Evolutionary conservation across 2,797 vertebrate species (phyloP).

Genomic region (Parambassis ranga): DNA sequence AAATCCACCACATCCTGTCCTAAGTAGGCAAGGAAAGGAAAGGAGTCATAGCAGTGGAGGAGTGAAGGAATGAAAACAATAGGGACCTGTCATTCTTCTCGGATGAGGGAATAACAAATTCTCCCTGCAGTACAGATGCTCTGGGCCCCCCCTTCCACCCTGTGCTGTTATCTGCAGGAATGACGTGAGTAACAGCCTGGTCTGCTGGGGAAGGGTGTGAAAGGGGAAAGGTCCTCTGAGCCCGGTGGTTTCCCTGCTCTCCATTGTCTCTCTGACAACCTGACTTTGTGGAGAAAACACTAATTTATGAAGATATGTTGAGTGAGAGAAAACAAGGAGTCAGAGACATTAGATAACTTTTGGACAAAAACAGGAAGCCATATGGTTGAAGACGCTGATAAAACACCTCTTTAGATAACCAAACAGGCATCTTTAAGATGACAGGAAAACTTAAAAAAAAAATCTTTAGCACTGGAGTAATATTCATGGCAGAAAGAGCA

Average conservation of each 20-base stretch:
- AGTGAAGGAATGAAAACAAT: conserved; percentile 77
- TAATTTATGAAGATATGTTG: conserved; percentile 69
- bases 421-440: conserved; percentile 2
- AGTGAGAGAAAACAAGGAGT: conserved; percentile 56
- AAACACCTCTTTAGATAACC: conserved; percentile 48
- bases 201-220: conserved; percentile 63
- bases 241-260: conserved; percentile 73
- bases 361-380: conserved; percentile 74
- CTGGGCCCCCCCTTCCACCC: conserved; percentile 45
- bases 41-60: conserved; percentile 65
- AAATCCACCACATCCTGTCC: conserved; percentile 64
- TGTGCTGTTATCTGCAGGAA: conserved; percentile 45
- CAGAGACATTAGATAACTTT: conserved; percentile 38
- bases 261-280: conserved; percentile 78
- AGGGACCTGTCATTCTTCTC: conserved; percentile 77
- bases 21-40: conserved; percentile 60
- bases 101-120: conserved; percentile 76
- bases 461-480: not conserved
- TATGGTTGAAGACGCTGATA: conserved; percentile 25
- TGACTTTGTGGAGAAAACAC: conserved; percentile 62
- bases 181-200: conserved; percentile 69
- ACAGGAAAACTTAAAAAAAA: conserved; percentile 37
- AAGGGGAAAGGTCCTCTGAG: conserved; percentile 71
- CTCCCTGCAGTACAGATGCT: conserved; percentile 51
- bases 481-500: conserved; percentile 4